A percentile compares a stretch with the other conserved stretches of the same genome.
Conservation (phyloP, 2,888 invertebrate species). For the Drosophila parthenogenetica region DNA sequence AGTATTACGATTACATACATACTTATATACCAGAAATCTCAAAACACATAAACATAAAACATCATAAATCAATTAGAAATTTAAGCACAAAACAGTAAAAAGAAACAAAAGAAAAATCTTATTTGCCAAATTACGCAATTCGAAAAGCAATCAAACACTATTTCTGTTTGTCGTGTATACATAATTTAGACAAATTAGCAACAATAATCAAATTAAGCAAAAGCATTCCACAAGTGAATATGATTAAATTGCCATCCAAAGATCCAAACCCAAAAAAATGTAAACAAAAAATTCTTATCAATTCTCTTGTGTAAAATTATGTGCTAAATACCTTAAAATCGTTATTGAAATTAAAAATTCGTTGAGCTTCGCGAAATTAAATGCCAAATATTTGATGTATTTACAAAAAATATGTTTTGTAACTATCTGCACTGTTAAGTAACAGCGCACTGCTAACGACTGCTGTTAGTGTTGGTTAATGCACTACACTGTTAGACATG, state of each 20-base stretch:
- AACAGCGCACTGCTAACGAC: conserved; percentile 34
- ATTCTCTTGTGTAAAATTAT: conserved; percentile 65
- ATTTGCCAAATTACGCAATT: conserved; percentile 56
- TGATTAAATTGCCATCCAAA: conserved; percentile 68
- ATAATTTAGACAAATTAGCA: conserved; percentile 23
- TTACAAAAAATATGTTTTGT: conserved; percentile 61
- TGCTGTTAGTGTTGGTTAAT: conserved; percentile 15
- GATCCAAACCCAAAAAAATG: conserved; percentile 61
- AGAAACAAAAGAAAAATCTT: conserved; percentile 25
- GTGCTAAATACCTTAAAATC: conserved; percentile 35
- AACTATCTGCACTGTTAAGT: conserved; percentile 40
- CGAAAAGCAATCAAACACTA: conserved; percentile 41
- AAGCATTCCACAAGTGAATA: conserved; percentile 68
- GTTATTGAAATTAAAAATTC: conserved; percentile 47
- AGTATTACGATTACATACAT: conserved; percentile 31
- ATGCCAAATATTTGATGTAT: conserved; percentile 76
- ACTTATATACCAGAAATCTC: conserved; percentile 24
- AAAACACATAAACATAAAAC: conserved; percentile 25
- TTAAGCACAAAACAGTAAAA: conserved; percentile 58
- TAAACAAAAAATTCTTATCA: conserved; percentile 27
- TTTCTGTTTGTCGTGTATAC: conserved; percentile 19
- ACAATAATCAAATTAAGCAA: conserved; percentile 31
- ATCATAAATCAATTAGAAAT: conserved; percentile 40
- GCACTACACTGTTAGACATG: conserved; percentile 22
- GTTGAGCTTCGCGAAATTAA: conserved; percentile 76